Base-by-base conservation (phyloP, 2,113 vertebrate species). In the Phycodurus eques region DNA sequence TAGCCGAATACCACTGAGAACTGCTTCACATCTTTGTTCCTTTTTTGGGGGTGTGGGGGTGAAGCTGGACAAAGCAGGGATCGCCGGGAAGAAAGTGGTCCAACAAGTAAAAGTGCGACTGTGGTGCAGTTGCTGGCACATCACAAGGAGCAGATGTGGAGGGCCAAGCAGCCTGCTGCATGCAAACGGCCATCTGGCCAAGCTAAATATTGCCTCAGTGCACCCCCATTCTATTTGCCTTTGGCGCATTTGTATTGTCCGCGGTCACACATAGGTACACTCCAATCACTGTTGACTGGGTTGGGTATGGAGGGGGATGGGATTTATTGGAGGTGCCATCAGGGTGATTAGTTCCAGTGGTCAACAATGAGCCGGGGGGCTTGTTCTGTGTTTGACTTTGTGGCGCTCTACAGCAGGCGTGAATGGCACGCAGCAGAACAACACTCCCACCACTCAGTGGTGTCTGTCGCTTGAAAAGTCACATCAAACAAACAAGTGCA, bases 141-240 rank as follows among this genome's bases (percentile, higher is more conserved):
- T 89, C 85, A 82, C 73, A 87, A 88, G 89, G 87, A 92, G 90
- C 91, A 93, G 90, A 92, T 93, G 92, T 92, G 87, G 86, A 88
- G 86, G 83, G 83, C 87, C 85, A 90, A 89, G 88, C 82, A 87
- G 85, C 82, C 88, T 83, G 90, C 88, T 90, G 87, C 88, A 92
- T 87, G 87, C 82, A 82, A 90, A 72, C 82, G 88, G 85, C 92
- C 92, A 92, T 93, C 92, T 93, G 92, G 92, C 91, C 90, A 93
- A 92, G 91, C 90, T 90, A 92, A 93, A 93, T 93, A 93, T 92
- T 92, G 91, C 87, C 89, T 90, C 90, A 91, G 87, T 84, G 86
- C 85, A 88, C 88, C 85, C 87, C 87, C 88, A 83, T 89, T 90
- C 88, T 91, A 89, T 94, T 94, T 93, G 88, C 91, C 90, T 92